Conservation (phyloP, 2,888 invertebrate species). For the Eupithecia exiguata region DNA sequence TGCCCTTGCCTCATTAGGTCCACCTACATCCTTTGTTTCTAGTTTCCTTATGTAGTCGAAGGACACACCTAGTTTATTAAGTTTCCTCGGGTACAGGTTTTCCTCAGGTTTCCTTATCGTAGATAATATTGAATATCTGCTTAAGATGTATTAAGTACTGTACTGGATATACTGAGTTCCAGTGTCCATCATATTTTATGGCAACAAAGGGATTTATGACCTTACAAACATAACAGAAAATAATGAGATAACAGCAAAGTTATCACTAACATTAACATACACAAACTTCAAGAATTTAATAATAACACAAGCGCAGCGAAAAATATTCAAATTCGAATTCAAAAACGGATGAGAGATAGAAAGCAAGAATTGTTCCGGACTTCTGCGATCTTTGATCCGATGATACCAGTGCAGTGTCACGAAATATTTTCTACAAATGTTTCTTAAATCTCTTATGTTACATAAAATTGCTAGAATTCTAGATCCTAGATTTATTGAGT, state of each 20-base stretch:
- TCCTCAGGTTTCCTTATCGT: background rate
- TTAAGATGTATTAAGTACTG: background rate
- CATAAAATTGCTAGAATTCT: background rate
- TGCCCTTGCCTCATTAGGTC: constrained; percentile 43
- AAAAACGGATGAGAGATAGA: background rate
- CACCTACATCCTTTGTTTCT: constrained; percentile 34
- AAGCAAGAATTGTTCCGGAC: background rate
- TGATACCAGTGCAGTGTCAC: background rate
- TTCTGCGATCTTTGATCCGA: background rate
- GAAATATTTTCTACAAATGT: background rate
- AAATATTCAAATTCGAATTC: background rate
- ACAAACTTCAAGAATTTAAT: background rate
- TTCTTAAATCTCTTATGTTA: background rate
- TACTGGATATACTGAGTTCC: background rate
- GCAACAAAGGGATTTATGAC: background rate
- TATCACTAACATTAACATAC: background rate
- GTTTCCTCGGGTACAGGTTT: background rate
- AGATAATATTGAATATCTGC: background rate
- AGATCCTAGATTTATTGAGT: background rate
- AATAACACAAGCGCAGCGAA: background rate
- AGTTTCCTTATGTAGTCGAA: constrained; percentile 5
- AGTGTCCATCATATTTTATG: background rate
- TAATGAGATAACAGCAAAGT: background rate
- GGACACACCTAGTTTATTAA: background rate
- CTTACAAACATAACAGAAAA: background rate